Percentiles rank a stretch among this genome's conserved stretches.
These are phyloP conservation scores for Dinothrombium tinctorium DNA, from an alignment of 1,140 invertebrate genomes.

Conservation along the genomic window DNA sequence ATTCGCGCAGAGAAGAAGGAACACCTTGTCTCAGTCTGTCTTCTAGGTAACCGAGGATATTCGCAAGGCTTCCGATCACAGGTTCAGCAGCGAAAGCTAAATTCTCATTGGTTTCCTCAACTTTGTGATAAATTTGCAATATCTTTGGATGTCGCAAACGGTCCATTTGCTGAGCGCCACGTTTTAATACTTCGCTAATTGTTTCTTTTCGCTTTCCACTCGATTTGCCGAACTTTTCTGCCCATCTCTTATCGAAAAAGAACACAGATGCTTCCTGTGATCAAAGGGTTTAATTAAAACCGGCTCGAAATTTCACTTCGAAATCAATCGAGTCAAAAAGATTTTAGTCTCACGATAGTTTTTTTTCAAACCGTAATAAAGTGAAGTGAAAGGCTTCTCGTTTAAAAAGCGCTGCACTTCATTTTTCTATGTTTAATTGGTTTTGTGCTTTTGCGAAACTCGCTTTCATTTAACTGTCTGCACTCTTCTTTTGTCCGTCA, in stretches of 20 bases:
- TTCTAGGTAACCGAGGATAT: constrained; percentile 50
- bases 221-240: constrained; percentile 69
- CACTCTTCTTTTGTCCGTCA: no score
- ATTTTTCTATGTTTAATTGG: no score
- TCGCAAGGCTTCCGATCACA: constrained; percentile 59
- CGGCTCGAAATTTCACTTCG: no score
- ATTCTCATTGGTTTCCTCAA: constrained; percentile 39
- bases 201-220: constrained; percentile 61
- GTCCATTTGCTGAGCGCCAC: constrained; percentile 53
- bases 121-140: constrained; percentile 30
- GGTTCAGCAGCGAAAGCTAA: constrained; percentile 77
- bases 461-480: no score
- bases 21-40: constrained; percentile 19
- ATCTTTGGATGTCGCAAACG: constrained; percentile 65
- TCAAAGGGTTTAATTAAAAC: no score
- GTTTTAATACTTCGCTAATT: constrained; percentile 64
- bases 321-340: no score
- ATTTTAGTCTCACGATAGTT: no score
- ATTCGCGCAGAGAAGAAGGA: constrained; percentile 30
- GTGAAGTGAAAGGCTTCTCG: no score
- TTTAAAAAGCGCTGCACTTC: no score
- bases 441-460: no score
- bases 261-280: constrained; percentile 82
- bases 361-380: no score
- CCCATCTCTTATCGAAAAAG: constrained; percentile 75